These are phyloP conservation scores for Cryptus viduatorius DNA, from an alignment of 2,888 invertebrate species.

Conservation along the genomic window DNA sequence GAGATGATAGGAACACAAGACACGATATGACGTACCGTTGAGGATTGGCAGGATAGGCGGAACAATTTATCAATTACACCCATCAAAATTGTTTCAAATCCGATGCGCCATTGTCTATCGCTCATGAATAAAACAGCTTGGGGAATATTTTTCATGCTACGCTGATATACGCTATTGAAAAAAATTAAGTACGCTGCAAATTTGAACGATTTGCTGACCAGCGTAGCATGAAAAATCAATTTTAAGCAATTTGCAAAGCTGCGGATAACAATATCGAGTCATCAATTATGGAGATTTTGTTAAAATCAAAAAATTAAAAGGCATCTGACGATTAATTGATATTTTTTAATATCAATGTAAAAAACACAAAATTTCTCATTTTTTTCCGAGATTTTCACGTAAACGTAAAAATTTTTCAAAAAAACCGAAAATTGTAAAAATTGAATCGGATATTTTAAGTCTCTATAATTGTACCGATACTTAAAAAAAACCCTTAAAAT, in stretches of 20 bases:
- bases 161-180: background rate
- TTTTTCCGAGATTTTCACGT: too few species aligned
- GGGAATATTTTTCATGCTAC: conserved; percentile 41
- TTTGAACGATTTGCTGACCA: background rate
- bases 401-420: too few species aligned
- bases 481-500: too few species aligned
- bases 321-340: background rate
- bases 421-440: background rate
- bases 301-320: background rate
- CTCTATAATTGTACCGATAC: too few species aligned
- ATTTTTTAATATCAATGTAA: too few species aligned
- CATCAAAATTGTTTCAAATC: conserved; percentile 54
- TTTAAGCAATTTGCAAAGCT: background rate
- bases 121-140: conserved; percentile 48
- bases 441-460: too few species aligned
- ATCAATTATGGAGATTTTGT: background rate
- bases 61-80: conserved; percentile 69
- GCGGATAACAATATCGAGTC: background rate
- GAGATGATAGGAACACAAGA: conserved; percentile 45
- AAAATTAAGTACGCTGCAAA: background rate
- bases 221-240: background rate
- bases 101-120: conserved; percentile 48
- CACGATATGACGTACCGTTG: conserved; percentile 46
- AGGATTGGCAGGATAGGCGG: conserved; percentile 59
- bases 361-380: too few species aligned